Evolutionary conservation across 2,797 vertebrate genomes (phyloP), one percentile per base, ranked within the genome.

Genomic region (Pteropus rufus): DNA sequence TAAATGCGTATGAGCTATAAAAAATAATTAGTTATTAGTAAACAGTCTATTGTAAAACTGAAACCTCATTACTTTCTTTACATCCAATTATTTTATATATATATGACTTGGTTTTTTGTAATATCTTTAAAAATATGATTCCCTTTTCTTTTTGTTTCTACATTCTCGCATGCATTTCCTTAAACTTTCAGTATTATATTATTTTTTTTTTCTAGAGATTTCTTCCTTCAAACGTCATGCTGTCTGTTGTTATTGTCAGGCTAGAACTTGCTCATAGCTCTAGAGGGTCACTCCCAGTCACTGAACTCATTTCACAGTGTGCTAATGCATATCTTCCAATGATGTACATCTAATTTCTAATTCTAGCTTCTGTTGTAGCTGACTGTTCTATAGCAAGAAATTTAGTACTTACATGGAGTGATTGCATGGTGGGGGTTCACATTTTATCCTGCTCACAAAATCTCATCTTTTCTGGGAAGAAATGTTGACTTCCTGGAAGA

Each of bases 401-500:
- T 95, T 82, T 94, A 65, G 46, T 94, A 31, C 21, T 94, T 82
- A 64, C 10, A 44, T 58, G 34, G 29, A 75, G 2, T 64, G 82
- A 75, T 85, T 36, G 7, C 41, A 69, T 24, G 84, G 54, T 56
- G n/a, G 26, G 31, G 64, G 1, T 62, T 82, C 14, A 84, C 39
- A 75, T 91, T 92, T 84, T 64, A 60, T 52, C 75, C 41, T 92
- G 21, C 58, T 87, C 41, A 73, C n/a, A 93, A 91, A 79, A 46
- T 52, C 7, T 12, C 14, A 65, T 5, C 4, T 80, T 92, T 92
- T 91, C 75, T 96, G 23, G 10, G 56, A 70, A 41, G 54, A 84
- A 70, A 3, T 4, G n/a, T 26, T 39, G 44, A 91, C 52, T 89
- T 97, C 19, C 29, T 82, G 3, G 18, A 93, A 79, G 10, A 72